These are phyloP conservation scores for Thelaira solivaga DNA, from an alignment of 2,888 invertebrate species.

Conservation along the genomic window DNA sequence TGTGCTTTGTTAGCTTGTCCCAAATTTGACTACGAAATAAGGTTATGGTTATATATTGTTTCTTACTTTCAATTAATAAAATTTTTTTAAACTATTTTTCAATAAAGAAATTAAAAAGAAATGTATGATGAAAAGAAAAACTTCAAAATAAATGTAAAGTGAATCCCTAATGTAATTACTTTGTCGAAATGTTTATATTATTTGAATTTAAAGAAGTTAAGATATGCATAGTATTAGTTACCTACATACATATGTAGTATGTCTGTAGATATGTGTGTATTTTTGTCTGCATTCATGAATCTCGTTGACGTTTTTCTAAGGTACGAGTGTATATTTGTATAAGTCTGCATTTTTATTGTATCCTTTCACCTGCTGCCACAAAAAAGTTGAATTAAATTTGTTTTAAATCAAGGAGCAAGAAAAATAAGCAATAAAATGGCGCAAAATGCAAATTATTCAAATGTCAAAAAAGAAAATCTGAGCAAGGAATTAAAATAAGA, in stretches of 20 bases:
- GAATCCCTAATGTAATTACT: slow-evolving; percentile 37
- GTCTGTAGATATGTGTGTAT: too few species aligned
- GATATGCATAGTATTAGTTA: too few species aligned
- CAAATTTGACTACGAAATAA: too few species aligned
- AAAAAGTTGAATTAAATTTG: slow-evolving; percentile 43
- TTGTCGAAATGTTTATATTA: background rate
- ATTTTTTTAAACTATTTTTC: slow-evolving; percentile 1
- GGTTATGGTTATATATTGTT: too few species aligned
- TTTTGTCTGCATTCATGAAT: too few species aligned
- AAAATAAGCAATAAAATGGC: slow-evolving; percentile 20
- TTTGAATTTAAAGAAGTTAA: too few species aligned
- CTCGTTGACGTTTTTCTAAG: too few species aligned
- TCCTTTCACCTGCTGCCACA: background rate
- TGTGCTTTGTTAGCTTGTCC: too few species aligned
- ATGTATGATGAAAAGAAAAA: slow-evolving; percentile 13
- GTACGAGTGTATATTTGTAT: background rate
- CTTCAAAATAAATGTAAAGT: slow-evolving; percentile 9
- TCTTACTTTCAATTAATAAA: too few species aligned
- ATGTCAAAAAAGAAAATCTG: slow-evolving; percentile 35
- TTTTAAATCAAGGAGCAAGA: slow-evolving; percentile 32
- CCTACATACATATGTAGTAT: too few species aligned
- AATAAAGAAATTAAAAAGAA: slow-evolving; percentile 8
- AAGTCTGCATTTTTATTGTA: background rate
- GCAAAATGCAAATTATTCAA: slow-evolving; percentile 53
- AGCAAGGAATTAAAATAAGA: background rate